Conservation (phyloP, 1,140 invertebrate genomes). For the Schmidtea mediterranea region DNA sequence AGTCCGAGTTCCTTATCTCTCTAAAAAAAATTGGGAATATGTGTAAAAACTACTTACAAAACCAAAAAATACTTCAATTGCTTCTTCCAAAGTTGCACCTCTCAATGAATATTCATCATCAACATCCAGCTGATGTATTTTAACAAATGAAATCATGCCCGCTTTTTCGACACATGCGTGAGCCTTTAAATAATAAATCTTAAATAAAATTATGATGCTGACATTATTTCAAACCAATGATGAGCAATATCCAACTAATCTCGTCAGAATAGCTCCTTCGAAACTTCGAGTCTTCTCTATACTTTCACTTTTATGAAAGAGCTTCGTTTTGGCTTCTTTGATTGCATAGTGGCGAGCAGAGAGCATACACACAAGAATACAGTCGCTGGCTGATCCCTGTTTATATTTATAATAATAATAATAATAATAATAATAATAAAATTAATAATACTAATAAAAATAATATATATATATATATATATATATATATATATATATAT, state of each 20-base stretch:
- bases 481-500: too few species aligned
- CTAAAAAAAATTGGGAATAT: constrained; percentile 32
- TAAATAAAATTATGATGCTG: too few species aligned
- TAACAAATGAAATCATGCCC: constrained; percentile 92
- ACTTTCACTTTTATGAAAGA: constrained; percentile 36
- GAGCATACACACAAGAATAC: constrained; percentile 70
- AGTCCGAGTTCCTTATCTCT: constrained; percentile 64
- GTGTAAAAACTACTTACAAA: background rate
- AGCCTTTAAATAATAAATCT: too few species aligned
- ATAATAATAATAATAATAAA: background rate
- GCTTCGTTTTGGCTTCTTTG: constrained; percentile 55
- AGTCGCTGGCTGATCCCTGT: constrained; percentile 85
- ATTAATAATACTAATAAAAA: background rate
- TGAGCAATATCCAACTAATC: background rate
- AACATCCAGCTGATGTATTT: constrained; percentile 69
- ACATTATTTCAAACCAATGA: background rate
- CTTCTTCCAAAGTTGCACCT: background rate
- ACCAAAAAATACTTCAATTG: constrained; percentile 5
- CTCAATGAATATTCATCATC: constrained; percentile 20
- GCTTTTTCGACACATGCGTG: constrained; percentile 99
- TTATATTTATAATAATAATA: background rate
- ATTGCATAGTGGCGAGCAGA: constrained; percentile 75
- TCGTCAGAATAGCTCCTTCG: background rate
- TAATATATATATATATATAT: too few species aligned
- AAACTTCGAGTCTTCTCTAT: constrained; percentile 15